Conservation (phyloP, 2,888 invertebrate species). For the Heliconius ethilla region DNA sequence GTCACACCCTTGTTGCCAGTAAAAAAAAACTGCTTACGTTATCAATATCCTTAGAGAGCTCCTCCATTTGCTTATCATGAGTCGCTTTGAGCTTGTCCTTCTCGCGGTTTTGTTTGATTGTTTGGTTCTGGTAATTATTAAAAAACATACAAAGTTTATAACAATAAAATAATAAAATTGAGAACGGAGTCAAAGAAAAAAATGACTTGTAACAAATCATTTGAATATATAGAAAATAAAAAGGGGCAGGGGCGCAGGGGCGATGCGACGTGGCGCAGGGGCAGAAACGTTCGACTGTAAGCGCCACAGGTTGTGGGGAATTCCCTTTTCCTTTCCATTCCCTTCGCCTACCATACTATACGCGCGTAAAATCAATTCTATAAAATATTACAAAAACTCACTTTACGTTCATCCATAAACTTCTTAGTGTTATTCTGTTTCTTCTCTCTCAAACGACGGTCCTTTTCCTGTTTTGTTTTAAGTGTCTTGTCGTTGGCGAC, state of each 20-base stretch:
- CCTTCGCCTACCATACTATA: neutral
- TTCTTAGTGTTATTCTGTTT: conserved; percentile 99
- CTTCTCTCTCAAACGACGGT: conserved; percentile 95
- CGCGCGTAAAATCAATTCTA: neutral
- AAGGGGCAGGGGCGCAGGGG: too few relatives aligned
- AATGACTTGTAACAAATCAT: too few relatives aligned
- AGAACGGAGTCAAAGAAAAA: too few relatives aligned
- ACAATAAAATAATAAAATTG: too few relatives aligned
- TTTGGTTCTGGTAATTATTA: conserved; percentile 82
- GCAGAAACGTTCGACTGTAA: neutral
- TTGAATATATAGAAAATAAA: too few relatives aligned
- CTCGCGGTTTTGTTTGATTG: conserved; percentile 94
- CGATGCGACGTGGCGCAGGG: neutral
- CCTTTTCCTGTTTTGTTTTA: conserved; percentile 98
- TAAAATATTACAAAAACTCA: conserved; percentile 48
- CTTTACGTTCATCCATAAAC: conserved; percentile 97
- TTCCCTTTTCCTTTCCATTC: neutral
- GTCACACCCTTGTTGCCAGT: neutral
- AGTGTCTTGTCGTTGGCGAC: conserved; percentile 97
- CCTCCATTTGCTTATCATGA: conserved; percentile 96
- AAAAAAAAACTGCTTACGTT: conserved; percentile 82
- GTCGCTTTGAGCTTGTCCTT: conserved; percentile 94
- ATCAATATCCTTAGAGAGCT: conserved; percentile 92
- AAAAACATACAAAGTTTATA: neutral
- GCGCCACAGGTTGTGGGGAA: neutral